phyloP scores from a whole-genome alignment of 2,113 vertebrate species.

The Bombycilla garrulus region DNA sequence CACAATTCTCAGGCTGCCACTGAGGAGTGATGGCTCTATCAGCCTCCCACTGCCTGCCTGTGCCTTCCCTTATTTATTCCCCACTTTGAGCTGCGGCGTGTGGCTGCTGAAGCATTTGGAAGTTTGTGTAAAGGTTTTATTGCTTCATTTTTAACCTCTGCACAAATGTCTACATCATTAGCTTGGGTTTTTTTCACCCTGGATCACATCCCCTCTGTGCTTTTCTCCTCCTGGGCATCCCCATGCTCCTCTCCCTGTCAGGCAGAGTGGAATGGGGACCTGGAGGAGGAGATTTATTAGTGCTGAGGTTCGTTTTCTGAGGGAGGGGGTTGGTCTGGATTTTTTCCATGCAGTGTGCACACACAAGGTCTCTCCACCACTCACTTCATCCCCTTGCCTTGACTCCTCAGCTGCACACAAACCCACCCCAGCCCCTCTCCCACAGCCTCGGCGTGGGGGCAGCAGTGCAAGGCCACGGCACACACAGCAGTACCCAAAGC shows the following conservation, averaged over 20 bases:
- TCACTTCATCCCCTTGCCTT: not conserved
- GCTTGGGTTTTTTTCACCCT: not conserved
- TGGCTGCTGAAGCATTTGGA: not conserved
- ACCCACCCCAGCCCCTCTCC: not conserved
- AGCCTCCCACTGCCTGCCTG: not conserved
- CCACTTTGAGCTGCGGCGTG: not conserved
- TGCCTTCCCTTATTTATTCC: not conserved
- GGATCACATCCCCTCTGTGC: not conserved
- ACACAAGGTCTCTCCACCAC: not conserved
- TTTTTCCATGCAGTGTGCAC: not conserved
- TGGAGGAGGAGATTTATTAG: not conserved
- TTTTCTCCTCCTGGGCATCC: not conserved
- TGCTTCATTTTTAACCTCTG: slow-evolving; percentile 53
- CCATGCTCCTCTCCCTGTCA: not conserved
- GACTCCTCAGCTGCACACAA: not conserved
- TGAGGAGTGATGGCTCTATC: slow-evolving; percentile 9
- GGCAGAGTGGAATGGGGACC: not conserved
- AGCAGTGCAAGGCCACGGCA: not conserved
- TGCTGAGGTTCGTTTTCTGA: not conserved
- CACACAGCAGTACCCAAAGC: not conserved
- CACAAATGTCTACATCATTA: not conserved
- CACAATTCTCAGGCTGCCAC: not conserved
- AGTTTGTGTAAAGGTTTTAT: slow-evolving; percentile 10
- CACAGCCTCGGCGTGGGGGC: too few relatives aligned
- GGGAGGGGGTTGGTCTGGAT: not conserved